Conservation (phyloP, 2,797 vertebrate genomes). For the Acrossocheilus fasciatus region DNA sequence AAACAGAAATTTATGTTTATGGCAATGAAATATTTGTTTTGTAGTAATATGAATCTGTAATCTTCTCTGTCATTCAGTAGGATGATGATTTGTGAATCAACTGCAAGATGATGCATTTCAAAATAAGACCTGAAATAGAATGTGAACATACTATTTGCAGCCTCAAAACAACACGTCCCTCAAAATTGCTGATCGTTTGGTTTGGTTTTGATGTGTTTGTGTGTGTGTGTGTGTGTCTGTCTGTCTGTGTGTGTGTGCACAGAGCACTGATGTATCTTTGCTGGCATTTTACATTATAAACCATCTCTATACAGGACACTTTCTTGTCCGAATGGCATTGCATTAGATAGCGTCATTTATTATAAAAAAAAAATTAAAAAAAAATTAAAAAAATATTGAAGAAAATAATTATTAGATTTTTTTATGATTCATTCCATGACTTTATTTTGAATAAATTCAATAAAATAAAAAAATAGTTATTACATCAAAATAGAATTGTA, state of each 20-base stretch:
- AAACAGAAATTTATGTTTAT: not conserved
- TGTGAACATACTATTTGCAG: not conserved
- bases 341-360: too few species aligned
- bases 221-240: not conserved
- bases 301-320: not conserved
- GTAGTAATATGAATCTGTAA: not conserved
- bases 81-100: constrained; percentile 13
- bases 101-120: not conserved
- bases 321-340: not conserved
- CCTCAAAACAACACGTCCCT: not conserved
- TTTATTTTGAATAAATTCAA: not conserved
- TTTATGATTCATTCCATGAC: not conserved
- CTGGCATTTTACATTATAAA: not conserved
- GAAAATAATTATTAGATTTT: not conserved
- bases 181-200: not conserved
- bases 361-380: too few species aligned
- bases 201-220: not conserved
- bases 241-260: not conserved
- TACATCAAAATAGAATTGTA: not conserved
- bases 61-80: not conserved
- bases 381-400: too few species aligned
- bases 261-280: not conserved
- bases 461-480: not conserved
- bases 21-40: not conserved
- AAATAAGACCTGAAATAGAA: not conserved